Conservation (phyloP, 2,888 invertebrate species). For the Drosophila glabriapex region DNA sequence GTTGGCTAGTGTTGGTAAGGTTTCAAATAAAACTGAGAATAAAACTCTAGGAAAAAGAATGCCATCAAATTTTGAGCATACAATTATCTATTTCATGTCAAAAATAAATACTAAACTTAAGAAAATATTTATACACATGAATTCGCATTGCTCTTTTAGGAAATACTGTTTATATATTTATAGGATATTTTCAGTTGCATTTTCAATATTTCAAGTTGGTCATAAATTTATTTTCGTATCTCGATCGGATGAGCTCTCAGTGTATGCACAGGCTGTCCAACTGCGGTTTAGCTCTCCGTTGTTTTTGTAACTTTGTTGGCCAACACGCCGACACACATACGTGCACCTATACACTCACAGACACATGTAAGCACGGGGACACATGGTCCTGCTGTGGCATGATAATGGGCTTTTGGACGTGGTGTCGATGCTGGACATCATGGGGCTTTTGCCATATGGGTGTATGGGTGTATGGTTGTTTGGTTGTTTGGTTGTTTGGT, state of each 20-base stretch:
- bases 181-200: neutral
- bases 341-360: neutral
- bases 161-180: neutral
- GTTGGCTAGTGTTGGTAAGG: neutral
- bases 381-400: conserved; percentile 43
- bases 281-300: conserved; percentile 24
- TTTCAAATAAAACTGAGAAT: neutral
- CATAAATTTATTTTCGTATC: neutral
- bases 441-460: conserved; percentile 35
- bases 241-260: conserved; percentile 14
- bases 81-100: neutral
- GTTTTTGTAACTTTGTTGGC: conserved; percentile 56
- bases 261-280: conserved; percentile 20
- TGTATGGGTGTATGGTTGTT: conserved; percentile 19
- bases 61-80: neutral
- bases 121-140: neutral
- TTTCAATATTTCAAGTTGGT: neutral
- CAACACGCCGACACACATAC: conserved; percentile 29
- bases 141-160: neutral
- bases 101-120: neutral
- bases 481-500: neutral
- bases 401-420: conserved; percentile 58
- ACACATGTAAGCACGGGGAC: conserved; percentile 27
- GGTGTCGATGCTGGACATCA: conserved; percentile 46
- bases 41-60: neutral